Conservation (phyloP, 2,113 vertebrate species). For the Taxidea taxus region DNA sequence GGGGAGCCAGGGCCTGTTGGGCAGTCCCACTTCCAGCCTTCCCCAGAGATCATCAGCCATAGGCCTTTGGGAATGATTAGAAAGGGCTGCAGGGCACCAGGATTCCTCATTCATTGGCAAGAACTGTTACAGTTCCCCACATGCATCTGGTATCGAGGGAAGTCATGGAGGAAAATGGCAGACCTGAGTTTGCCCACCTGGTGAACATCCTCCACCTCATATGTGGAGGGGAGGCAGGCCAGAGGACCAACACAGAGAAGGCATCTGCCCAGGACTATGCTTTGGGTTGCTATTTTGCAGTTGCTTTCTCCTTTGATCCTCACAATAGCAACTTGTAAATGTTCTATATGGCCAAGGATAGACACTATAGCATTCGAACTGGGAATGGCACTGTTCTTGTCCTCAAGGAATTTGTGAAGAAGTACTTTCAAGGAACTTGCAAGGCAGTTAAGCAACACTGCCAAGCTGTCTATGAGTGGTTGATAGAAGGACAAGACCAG, state of each 20-base stretch:
- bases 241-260: too few relatives aligned
- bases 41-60: not conserved
- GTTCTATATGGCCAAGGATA: not conserved
- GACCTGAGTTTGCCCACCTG: not conserved
- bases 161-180: not conserved
- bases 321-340: not conserved
- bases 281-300: not conserved
- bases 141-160: not conserved
- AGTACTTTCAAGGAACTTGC: not conserved
- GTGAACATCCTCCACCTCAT: fast-evolving
- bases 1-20: not conserved
- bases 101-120: not conserved
- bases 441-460: not conserved
- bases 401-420: not conserved
- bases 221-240: not conserved
- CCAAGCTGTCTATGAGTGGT: not conserved
- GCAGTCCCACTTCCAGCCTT: not conserved
- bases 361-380: not conserved
- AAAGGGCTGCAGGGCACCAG: not conserved
- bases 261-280: fast-evolving
- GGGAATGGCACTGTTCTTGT: not conserved
- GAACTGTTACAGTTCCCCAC: not conserved
- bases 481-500: not conserved
- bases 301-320: not conserved
- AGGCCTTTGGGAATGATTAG: not conserved